Base-by-base conservation (phyloP, 2,888 invertebrate species). In the Gymnoscelis rufifasciata region DNA sequence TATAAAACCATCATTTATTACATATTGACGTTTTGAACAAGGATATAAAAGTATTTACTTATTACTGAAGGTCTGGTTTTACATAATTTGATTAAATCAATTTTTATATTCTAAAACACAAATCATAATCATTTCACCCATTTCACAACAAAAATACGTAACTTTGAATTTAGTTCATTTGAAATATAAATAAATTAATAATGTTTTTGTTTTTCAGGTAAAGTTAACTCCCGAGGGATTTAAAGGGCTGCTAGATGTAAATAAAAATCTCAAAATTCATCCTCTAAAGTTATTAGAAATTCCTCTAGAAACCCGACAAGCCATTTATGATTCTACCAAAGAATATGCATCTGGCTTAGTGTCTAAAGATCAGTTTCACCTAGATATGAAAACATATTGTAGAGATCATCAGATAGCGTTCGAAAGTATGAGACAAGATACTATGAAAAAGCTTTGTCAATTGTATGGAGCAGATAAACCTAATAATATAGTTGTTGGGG, bases 391-490 rank as follows among this genome's bases (percentile, higher is more conserved):
- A 29, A 1, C 0, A 14, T 30, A 23, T 43, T 43, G 43, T 19
- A 43, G 12, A 29, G 13, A 43, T 3, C 29, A 43, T 33, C 37
- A 37, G 13, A 43, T 43, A 12, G 8, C 37, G 7, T 43, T 43
- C 12, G 43, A 43, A 43, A 43, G 43, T n/a, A 43, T 43, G 43
- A 28, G 43, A 7, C 12, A 43, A 23, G 43, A 43, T 8, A 43
- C 43, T 8, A 13, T 37, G 19, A 30, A 27, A 14, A 43, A 36
- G 28, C 27, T 43, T 19, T 43, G 43, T 13, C n/a, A 35, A 12
- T 12, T 43, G 36, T 43, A 36, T 43, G 36, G 28, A 26, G 26
- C 7, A 26, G 28, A 27, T 12, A 43, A 43, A 1, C 19, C 11
- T 3, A 27, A 8, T 11, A 37, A 43, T 10, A 43, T 43, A 7